These are phyloP conservation scores for Bos indicus DNA, from an alignment of 2,113 vertebrate genomes.

Conservation along the genomic window DNA sequence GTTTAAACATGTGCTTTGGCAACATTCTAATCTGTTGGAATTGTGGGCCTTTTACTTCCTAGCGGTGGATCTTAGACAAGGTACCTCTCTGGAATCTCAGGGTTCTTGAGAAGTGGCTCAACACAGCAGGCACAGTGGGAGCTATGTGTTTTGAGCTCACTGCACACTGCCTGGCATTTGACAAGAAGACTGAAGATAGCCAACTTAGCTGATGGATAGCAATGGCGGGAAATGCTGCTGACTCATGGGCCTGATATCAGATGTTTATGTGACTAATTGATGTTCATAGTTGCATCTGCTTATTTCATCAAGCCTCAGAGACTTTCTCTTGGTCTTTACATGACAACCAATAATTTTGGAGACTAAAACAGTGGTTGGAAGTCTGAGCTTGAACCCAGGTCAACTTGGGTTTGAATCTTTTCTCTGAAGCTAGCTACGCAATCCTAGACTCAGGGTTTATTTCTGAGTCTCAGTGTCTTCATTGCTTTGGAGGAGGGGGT, in stretches of 20 bases:
- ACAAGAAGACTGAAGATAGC: not conserved
- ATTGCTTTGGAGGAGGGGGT: not conserved
- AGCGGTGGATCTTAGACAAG: not conserved
- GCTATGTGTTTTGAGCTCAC: not conserved
- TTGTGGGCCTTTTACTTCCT: not conserved
- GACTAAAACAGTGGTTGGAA: not conserved
- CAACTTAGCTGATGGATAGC: not conserved
- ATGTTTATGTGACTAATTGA: not conserved
- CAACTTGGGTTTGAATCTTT: not conserved
- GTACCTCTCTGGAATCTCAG: not conserved
- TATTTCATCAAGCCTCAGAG: not conserved
- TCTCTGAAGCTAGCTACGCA: not conserved
- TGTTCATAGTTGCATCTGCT: not conserved
- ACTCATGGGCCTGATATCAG: not conserved
- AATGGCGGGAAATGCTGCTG: not conserved
- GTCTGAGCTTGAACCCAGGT: not conserved
- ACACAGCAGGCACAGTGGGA: not conserved
- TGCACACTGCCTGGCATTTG: not conserved
- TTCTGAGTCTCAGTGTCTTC: not conserved
- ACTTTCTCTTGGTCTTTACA: not conserved
- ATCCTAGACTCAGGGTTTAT: not conserved
- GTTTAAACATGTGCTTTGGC: not conserved
- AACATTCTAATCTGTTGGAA: not conserved
- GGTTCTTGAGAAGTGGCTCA: not conserved
- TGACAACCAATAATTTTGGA: constrained; percentile 22